phyloP scores from a whole-genome alignment of 2,797 vertebrate genomes.

The Myiothlypis coronata region DNA sequence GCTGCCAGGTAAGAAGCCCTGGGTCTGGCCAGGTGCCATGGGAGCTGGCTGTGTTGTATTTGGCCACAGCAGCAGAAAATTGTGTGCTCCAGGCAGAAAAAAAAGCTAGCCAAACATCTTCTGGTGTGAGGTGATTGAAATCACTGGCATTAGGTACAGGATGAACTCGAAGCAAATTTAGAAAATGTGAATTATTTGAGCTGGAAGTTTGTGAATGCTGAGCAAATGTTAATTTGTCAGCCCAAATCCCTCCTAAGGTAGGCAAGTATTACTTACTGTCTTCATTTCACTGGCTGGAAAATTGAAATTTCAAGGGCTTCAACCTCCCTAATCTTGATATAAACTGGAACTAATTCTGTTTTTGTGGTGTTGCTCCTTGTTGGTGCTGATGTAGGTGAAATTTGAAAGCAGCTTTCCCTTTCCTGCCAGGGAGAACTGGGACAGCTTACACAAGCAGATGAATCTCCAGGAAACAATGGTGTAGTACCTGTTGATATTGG shows the following conservation, averaged over 20 bases:
- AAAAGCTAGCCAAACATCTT: neutral
- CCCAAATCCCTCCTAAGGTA: neutral
- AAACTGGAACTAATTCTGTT: constrained; percentile 54
- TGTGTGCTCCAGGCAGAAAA: neutral
- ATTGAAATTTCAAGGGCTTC: constrained; percentile 60
- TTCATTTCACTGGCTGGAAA: constrained; percentile 31
- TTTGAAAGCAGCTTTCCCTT: constrained; percentile 47
- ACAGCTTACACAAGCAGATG: constrained; percentile 27
- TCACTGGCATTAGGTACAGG: neutral
- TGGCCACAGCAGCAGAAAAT: constrained; percentile 14
- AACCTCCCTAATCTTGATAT: constrained; percentile 30
- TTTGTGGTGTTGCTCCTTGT: constrained; percentile 18
- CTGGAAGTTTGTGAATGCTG: neutral
- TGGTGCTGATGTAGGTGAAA: constrained; percentile 48
- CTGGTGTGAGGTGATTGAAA: neutral
- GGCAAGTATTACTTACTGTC: constrained; percentile 14
- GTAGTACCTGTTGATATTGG: constrained; percentile 35
- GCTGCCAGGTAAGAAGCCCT: constrained; percentile 44
- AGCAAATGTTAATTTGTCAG: constrained; percentile 14
- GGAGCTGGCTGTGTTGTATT: constrained; percentile 51
- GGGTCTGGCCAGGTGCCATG: neutral
- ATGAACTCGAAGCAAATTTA: neutral
- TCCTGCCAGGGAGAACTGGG: constrained; percentile 26
- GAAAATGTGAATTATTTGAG: neutral
- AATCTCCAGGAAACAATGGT: constrained; percentile 23